These are phyloP conservation scores for Dipus sagitta DNA, from an alignment of 2,797 vertebrate species.

Conservation along the genomic window DNA sequence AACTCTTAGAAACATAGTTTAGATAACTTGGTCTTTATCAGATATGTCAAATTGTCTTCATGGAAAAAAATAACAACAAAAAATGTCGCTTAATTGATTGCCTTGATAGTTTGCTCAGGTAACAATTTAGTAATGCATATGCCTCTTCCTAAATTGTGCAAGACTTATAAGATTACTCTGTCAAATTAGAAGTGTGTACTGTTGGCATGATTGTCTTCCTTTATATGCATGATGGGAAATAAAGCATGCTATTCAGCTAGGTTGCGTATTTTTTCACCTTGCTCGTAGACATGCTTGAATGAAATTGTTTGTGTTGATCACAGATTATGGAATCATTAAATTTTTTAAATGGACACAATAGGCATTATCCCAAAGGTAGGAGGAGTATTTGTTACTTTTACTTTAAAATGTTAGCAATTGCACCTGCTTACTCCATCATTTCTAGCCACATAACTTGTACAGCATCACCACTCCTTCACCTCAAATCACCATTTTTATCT, in stretches of 20 bases:
- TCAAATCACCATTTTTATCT: not conserved
- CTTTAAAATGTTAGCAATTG: conserved; percentile 33
- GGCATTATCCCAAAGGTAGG: not conserved
- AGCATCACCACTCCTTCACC: not conserved
- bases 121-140: conserved; percentile 60
- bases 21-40: conserved; percentile 59
- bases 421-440: not conserved
- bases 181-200: conserved; percentile 36
- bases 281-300: not conserved
- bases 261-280: conserved; percentile 51
- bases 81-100: conserved; percentile 29
- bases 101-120: conserved; percentile 26
- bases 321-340: conserved; percentile 18
- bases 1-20: conserved; percentile 62
- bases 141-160: conserved; percentile 52
- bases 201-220: conserved; percentile 14
- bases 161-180: conserved; percentile 32
- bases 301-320: conserved; percentile 27
- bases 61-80: conserved; percentile 46
- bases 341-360: not conserved
- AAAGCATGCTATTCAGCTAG: conserved; percentile 61
- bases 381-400: not conserved
- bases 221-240: conserved; percentile 69
- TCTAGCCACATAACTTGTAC: not conserved
- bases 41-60: conserved; percentile 41